phyloP scores from a whole-genome alignment of 2,888 invertebrate species.

The Anticlea derivata region DNA sequence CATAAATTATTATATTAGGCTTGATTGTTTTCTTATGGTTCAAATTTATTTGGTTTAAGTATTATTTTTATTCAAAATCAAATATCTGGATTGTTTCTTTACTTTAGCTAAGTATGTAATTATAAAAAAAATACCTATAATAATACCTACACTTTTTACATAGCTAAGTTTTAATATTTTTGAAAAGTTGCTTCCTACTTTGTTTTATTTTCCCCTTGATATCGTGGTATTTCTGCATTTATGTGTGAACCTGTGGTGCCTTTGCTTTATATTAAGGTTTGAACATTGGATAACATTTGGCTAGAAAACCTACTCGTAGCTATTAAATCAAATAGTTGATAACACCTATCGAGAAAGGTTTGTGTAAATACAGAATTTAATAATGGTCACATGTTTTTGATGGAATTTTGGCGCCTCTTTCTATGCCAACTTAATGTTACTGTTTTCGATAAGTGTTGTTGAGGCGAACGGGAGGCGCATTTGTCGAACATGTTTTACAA shows the following conservation, averaged over 20 bases:
- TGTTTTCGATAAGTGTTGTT: conserved; percentile 19
- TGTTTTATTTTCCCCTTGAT: not conserved
- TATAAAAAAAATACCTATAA: too few species aligned
- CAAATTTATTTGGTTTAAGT: not conserved
- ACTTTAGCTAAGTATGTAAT: too few species aligned
- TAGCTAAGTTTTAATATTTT: too few species aligned
- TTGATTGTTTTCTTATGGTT: not conserved
- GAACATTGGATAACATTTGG: not conserved
- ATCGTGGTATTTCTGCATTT: conserved; percentile 15
- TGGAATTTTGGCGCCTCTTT: conserved; percentile 47
- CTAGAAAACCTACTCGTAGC: not conserved
- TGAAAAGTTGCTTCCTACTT: too few species aligned
- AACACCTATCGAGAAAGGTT: conserved; percentile 18
- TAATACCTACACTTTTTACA: too few species aligned
- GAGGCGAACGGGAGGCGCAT: conserved; percentile 27
- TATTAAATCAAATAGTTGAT: not conserved
- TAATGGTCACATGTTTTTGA: conserved; percentile 60
- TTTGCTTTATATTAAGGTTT: conserved; percentile 2
- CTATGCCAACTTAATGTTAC: conserved; percentile 20
- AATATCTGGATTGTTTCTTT: too few species aligned
- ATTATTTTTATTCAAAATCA: too few species aligned
- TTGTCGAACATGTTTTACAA: conserved; percentile 57
- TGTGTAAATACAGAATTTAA: conserved; percentile 72
- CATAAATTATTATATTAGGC: too few species aligned
- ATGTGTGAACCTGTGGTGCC: conserved; percentile 12